Evolutionary conservation across 1,140 invertebrate species (phyloP), one percentile per base, ranked within the genome.

Genomic region (Oscheius sp.): DNA sequence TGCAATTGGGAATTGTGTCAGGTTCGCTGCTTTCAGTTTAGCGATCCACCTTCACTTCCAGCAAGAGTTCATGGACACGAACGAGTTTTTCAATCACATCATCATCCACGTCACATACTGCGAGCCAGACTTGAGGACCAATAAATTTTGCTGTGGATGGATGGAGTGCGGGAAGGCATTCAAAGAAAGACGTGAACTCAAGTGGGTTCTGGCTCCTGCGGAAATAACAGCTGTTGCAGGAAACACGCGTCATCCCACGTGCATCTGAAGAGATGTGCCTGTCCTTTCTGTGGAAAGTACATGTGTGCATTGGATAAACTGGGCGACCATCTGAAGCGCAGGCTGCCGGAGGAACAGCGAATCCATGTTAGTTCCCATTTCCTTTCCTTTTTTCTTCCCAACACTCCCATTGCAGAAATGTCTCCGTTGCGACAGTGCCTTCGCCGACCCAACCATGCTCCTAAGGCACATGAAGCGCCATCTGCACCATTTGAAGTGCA

Each of bases 221-320:
- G 55, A 71, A 38, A 52, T 64, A n/a, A 36, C n/a, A n/a, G n/a
- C n/a, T n/a, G 20, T 23, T 64, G 77, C 2, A 52, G 32, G 7
- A 38, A 38, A 32, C 55, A 76, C 49, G 18, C 32, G 10, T 26
- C 28, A 29, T 65, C 35, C 15, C 78, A 79, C 46, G 68, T 65
- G 18, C 52, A 66, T 1, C 49, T 73, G 20, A 77, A 76, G 55
- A 66, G 31, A 10, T 65, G 62, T 26, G 78, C 78, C 7, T 79
- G 78, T 29, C 78, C 78, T 20, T 79, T 79, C 74, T 79, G 78
- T 62, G 78, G 79, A 31, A 29, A 26, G 3, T 78, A 59, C 34
- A 76, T 78, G 45, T 49, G 52, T 1, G 28, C 45, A 4, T 29
- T 62, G n/a, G 52, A 74, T 10, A 68, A 73, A 26, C 63, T 78